Base-by-base conservation (phyloP, 2,113 vertebrate genomes). In the Nicator chloris region DNA sequence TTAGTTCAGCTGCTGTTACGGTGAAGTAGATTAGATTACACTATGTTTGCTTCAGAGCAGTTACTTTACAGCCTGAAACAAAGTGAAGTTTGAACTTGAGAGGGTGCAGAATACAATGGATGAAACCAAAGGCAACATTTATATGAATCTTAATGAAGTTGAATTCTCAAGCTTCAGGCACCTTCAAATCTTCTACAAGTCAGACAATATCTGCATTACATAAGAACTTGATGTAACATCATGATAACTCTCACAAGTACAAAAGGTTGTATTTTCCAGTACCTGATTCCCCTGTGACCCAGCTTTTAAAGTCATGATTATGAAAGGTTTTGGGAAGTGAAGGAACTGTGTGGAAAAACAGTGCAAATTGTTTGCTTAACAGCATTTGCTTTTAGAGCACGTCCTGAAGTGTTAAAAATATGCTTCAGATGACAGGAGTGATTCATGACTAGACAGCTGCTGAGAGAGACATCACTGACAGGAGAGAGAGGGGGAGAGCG, bases 401-500 rank as follows among this genome's bases (percentile, higher is more conserved):
- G 81, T 96, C 81, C 87, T 84, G 91, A 93, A 95, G 76, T 54
- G 94, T 90, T 96, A 95, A 96, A 96, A 97, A 96, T 96, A 96
- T 79, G 85, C 93, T 95, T 90, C 75, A 70, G 87, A 92, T 95
- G 96, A 95, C 5, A 37, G 76, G 85, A 95, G 72, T 97, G 96
- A 96, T 96, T 96, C 96, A 94, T 90, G 88, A 76, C 76, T 53
- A 97, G 95, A 95, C 91, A 94, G 92, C 79, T 83, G 93, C 93
- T 92, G 93, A 96, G 92, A 96, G 93, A 97, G 95, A 96, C 94
- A 96, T 97, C 95, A 96, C 76, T 19, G 33, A 82, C 65, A 71
- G 79, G 71, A 70, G 82, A 84, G 88, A 92, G 86, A 42, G 69
- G 21, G 63, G 40, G 22, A 76, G 79, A 63, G 42, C 0, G 2